phyloP scores from a whole-genome alignment of 64 coral and sea anemone genomes.

The Catalaphyllia jardinei region DNA sequence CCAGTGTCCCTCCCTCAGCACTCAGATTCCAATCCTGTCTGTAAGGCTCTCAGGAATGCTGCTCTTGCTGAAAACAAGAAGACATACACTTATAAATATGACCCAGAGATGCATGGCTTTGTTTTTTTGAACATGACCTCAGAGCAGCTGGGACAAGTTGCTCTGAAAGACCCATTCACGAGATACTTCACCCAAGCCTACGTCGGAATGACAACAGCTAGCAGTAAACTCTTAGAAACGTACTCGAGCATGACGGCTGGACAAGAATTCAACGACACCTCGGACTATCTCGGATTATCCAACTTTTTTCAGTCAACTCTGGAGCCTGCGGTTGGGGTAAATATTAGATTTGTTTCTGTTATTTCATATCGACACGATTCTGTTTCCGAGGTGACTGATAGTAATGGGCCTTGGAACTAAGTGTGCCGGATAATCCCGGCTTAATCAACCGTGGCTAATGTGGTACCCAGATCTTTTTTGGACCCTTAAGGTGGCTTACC shows the following conservation, averaged over 20 bases:
- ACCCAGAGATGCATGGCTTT: slow-evolving; percentile 13
- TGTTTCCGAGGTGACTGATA: no score
- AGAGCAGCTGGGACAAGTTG: background rate
- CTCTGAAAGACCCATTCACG: background rate
- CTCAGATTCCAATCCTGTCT: background rate
- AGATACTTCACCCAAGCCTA: background rate
- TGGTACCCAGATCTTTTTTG: no score
- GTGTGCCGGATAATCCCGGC: no score
- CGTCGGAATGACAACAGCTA: no score
- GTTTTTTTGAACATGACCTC: background rate
- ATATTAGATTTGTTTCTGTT: no score
- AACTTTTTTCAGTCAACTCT: background rate
- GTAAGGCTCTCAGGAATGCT: background rate
- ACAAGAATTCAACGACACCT: background rate
- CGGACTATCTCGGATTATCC: background rate
- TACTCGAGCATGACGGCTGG: background rate
- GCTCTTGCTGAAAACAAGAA: slow-evolving; percentile 1
- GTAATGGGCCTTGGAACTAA: no score
- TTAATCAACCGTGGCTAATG: no score
- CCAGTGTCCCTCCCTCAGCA: background rate
- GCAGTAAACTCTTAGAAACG: no score
- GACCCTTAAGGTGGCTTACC: no score
- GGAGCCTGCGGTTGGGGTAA: slow-evolving; percentile 18
- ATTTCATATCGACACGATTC: no score
- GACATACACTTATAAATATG: background rate